phyloP scores from a whole-genome alignment of 2,888 invertebrate genomes.

The Eilema griseolum region DNA sequence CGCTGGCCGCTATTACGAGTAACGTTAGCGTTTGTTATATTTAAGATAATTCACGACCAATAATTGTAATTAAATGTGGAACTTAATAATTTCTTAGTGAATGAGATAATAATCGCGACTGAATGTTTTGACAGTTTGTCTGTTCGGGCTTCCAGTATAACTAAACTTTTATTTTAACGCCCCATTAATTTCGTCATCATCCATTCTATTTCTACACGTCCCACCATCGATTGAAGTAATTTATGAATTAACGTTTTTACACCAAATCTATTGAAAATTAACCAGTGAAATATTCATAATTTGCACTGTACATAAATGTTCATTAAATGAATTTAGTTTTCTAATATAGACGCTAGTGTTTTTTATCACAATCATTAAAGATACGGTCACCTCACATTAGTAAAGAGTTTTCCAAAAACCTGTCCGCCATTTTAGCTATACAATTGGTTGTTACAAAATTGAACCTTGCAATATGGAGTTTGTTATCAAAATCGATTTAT shows the following conservation, averaged over 20 bases:
- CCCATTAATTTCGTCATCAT: constrained; percentile 51
- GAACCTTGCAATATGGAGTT: constrained; percentile 58
- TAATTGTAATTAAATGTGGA: constrained; percentile 84
- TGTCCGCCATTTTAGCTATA: constrained; percentile 49
- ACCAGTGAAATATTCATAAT: constrained; percentile 76
- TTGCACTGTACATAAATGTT: constrained; percentile 77
- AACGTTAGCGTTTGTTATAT: constrained; percentile 76
- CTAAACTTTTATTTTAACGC: constrained; percentile 75
- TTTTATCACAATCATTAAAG: constrained; percentile 63
- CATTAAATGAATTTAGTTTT: constrained; percentile 66
- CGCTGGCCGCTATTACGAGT: constrained; percentile 67
- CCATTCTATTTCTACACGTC: constrained; percentile 39
- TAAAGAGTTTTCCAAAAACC: constrained; percentile 23
- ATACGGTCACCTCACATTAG: constrained; percentile 57
- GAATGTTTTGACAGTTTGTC: constrained; percentile 83
- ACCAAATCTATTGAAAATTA: constrained; percentile 50
- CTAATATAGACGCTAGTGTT: constrained; percentile 76
- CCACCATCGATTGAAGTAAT: constrained; percentile 45
- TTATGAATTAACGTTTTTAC: constrained; percentile 40
- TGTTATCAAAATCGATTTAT: constrained; percentile 39
- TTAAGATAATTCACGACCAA: constrained; percentile 84
- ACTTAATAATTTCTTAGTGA: constrained; percentile 82
- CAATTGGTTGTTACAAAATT: constrained; percentile 56
- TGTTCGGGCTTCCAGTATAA: constrained; percentile 85
- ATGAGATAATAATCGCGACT: constrained; percentile 83